These are phyloP conservation scores for Microhierax caerulescens DNA, from an alignment of 2,797 vertebrate genomes.

Conservation along the genomic window DNA sequence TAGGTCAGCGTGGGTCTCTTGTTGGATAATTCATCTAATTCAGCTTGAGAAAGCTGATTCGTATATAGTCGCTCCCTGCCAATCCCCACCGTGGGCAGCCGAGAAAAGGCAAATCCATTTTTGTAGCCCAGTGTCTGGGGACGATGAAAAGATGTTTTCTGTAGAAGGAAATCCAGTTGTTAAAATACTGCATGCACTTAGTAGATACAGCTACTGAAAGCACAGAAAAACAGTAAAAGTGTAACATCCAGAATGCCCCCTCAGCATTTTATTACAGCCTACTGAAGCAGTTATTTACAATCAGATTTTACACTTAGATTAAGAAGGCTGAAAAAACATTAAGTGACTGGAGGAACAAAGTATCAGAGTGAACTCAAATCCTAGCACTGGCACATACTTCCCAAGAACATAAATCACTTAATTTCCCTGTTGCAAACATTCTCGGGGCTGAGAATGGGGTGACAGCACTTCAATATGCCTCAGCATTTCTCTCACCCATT, in stretches of 20 bases:
- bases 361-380: background rate
- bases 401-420: background rate
- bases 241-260: background rate
- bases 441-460: background rate
- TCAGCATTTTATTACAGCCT: background rate
- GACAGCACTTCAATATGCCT: background rate
- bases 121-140: conserved; percentile 86
- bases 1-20: conserved; percentile 71
- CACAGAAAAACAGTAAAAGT: background rate
- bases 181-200: background rate
- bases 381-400: background rate
- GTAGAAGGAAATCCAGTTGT: conserved; percentile 36
- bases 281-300: background rate
- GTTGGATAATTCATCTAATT: conserved; percentile 76
- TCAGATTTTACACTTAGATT: background rate
- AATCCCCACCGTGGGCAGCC: conserved; percentile 78
- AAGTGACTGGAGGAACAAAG: background rate
- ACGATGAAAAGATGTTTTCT: conserved; percentile 83
- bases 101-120: conserved; percentile 82
- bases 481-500: background rate
- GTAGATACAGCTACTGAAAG: background rate
- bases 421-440: background rate
- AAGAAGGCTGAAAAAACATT: background rate
- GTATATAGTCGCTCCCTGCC: conserved; percentile 80
- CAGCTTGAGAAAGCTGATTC: conserved; percentile 79